Base-by-base conservation (phyloP, 2,888 invertebrate species). In the Liodrosophila aerea region DNA sequence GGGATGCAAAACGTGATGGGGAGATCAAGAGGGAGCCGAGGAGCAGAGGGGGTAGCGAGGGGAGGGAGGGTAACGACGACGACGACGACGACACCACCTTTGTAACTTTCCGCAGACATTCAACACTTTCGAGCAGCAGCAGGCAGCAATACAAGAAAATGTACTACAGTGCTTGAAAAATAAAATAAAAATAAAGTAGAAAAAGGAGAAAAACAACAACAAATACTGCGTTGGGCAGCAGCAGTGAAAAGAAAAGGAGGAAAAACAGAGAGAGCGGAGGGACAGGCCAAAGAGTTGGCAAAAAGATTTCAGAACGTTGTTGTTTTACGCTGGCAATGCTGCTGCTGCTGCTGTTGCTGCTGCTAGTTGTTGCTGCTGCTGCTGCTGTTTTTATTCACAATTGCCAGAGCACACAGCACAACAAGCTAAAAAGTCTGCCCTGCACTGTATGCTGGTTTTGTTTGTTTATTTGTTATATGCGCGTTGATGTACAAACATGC, bases 81-180 rank as follows among this genome's bases (percentile, higher is more conserved):
- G 50, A 22, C 49, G 47, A 62, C 70, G 58, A 59, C 75, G 62
- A 67, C 75, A 70, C 59, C 77, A 75, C 70, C 74, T 76, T 73
- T 77, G 73, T 73, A 77, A 75, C 75, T 77, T 76, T 75, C 64
- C 77, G 73, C 76, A 76, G 77, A 76, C 77, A 75, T 76, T 75
- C 77, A 77, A 75, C 76, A 77, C 73, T 77, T 76, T 72, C 73
- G 61, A 64, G 71, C 68, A 58, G 65, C 71, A 73, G 64, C 64
- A 70, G 65, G 43, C 58, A 18, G 66, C 63, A 67, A 51, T 67
- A 57, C 63, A 72, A 64, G 59, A 64, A 71, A 67, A 56, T 53
- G 53, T 64, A 68, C 59, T 73, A 68, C 56, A 54, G 43, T 41
- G 63, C 56, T 43, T 30, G 59, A 33, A 70, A 65, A 47, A 36